phyloP scores from a whole-genome alignment of 2,888 invertebrate genomes.

The Microctonus aethiopoides region DNA sequence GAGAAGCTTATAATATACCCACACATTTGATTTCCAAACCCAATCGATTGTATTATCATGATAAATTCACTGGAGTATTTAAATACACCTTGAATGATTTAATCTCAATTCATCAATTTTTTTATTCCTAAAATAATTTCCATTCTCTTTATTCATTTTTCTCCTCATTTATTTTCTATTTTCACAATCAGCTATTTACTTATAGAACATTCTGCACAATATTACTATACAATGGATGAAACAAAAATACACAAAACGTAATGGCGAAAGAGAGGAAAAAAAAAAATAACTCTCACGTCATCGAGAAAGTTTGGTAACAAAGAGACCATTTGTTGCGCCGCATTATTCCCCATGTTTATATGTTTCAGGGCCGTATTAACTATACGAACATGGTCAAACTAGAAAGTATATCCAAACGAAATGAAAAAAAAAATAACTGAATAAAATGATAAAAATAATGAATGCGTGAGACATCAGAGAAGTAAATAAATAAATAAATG shows the following conservation, averaged over 20 bases:
- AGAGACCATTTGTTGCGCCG: constrained; percentile 42
- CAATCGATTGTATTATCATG: constrained; percentile 16
- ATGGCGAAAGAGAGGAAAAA: constrained; percentile 33
- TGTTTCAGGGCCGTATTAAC: constrained; percentile 6
- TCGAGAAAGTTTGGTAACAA: constrained; percentile 46
- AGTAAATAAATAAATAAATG: neutral
- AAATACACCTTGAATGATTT: neutral
- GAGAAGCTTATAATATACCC: neutral
- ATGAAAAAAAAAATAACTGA: neutral
- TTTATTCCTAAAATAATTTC: neutral
- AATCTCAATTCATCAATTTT: neutral
- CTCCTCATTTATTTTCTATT: neutral
- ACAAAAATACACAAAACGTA: constrained; percentile 18
- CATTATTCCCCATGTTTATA: constrained; percentile 15
- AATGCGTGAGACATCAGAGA: neutral
- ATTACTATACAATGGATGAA: neutral
- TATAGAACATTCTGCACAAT: neutral
- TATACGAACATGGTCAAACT: constrained; percentile 7
- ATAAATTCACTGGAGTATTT: constrained; percentile 19
- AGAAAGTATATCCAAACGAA: neutral
- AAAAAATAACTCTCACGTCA: constrained; percentile 40
- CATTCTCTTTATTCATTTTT: neutral
- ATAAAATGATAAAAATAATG: neutral
- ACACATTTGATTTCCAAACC: neutral
- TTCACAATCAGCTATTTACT: neutral